phyloP scores from a whole-genome alignment of 1,140 invertebrate genomes.

The Drosophila insularis region DNA sequence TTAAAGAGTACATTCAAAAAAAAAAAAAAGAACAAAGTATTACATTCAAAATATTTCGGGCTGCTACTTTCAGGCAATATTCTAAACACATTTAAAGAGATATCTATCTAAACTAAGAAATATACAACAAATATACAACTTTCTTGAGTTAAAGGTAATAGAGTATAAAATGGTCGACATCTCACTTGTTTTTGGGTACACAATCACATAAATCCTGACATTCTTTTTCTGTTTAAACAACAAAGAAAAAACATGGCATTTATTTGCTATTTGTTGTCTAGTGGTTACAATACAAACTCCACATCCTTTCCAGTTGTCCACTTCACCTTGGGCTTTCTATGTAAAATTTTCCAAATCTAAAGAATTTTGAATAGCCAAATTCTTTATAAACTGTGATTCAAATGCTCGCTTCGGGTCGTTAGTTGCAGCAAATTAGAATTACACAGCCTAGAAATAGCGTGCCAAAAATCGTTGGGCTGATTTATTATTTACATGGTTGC shows the following conservation, averaged over 20 bases:
- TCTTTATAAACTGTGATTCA: not conserved
- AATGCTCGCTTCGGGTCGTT: not conserved
- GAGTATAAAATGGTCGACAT: not conserved
- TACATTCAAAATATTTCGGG: no score
- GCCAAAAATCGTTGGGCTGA: conserved; percentile 37
- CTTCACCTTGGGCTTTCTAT: not conserved
- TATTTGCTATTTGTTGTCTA: conserved; percentile 2
- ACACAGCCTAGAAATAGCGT: conserved; percentile 31
- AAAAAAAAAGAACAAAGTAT: no score
- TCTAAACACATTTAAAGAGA: no score
- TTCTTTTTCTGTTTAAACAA: not conserved
- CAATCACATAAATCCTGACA: not conserved
- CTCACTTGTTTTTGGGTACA: not conserved
- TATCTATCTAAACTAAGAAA: not conserved
- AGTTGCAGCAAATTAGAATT: conserved; percentile 17
- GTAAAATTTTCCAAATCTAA: no score
- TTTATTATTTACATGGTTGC: conserved; percentile 5
- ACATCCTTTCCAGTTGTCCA: not conserved
- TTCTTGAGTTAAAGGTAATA: not conserved
- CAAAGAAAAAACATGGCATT: not conserved
- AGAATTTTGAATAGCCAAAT: conserved; percentile 7
- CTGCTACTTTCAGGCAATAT: no score
- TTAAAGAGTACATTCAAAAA: not conserved
- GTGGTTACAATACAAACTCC: not conserved
- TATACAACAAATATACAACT: no score